Evolutionary conservation across 2,797 vertebrate species (phyloP).

Genomic region (Alectoris magna): DNA sequence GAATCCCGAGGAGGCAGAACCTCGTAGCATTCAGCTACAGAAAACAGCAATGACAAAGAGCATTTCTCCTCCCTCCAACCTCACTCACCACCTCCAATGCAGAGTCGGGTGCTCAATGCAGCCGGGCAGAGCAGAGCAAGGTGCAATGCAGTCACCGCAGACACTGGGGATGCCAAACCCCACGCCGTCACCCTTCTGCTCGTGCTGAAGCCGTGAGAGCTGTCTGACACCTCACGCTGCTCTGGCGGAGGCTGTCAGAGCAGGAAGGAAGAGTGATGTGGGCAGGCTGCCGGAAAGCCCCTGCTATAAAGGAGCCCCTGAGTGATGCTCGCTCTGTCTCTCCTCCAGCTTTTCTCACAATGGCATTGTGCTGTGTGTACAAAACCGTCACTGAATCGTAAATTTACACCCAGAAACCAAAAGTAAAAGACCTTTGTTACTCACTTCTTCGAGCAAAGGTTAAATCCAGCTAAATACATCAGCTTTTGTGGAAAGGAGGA

Average conservation of each 20-base stretch:
- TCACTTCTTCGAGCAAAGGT: conserved; percentile 46
- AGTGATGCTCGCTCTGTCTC: background rate
- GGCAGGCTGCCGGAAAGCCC: background rate
- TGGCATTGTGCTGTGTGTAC: background rate
- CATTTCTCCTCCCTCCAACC: background rate
- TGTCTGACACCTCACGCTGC: background rate
- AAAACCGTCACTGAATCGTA: background rate
- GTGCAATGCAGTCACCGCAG: rapidly evolving
- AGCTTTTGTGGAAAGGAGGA: conserved; percentile 31
- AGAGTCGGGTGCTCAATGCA: background rate
- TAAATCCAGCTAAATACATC: conserved; percentile 54
- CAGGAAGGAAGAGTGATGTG: background rate
- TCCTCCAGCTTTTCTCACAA: background rate
- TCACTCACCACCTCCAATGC: rapidly evolving
- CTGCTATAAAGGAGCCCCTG: background rate
- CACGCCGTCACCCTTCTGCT: background rate
- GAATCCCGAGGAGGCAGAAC: background rate
- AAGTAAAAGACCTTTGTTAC: conserved; percentile 38
- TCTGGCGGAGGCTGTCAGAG: background rate
- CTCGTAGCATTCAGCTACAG: background rate
- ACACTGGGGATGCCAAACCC: background rate
- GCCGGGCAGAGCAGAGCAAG: background rate
- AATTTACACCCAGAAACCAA: conserved; percentile 59
- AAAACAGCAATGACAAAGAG: background rate
- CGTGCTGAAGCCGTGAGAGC: background rate